phyloP scores from a whole-genome alignment of 2,888 invertebrate species.

The Atethmia centrago region DNA sequence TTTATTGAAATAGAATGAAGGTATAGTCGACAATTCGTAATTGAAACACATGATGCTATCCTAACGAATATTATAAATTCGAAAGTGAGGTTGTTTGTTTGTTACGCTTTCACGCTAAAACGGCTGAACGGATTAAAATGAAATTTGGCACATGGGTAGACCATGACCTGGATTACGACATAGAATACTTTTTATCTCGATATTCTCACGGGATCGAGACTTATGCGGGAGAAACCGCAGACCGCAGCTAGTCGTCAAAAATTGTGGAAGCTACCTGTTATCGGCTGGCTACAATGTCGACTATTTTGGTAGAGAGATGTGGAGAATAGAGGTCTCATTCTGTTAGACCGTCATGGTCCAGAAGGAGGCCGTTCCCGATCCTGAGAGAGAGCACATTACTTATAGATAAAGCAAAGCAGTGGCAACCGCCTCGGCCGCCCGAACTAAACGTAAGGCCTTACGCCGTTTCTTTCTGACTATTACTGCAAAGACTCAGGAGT shows the following conservation, averaged over 20 bases:
- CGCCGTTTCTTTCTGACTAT: neutral
- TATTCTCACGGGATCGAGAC: too few species aligned
- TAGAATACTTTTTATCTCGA: too few species aligned
- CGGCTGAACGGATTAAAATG: too few species aligned
- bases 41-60: neutral
- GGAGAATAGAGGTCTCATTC: neutral
- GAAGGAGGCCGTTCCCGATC: neutral
- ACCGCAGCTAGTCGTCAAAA: neutral
- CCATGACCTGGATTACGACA: too few species aligned
- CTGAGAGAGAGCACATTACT: too few species aligned
- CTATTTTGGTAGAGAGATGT: neutral
- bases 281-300: neutral
- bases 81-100: too few species aligned
- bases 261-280: neutral
- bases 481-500: neutral
- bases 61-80: too few species aligned
- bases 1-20: slow-evolving; percentile 9
- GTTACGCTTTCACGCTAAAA: too few species aligned
- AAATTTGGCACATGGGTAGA: too few species aligned
- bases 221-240: too few species aligned
- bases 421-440: too few species aligned
- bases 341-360: neutral
- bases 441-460: neutral
- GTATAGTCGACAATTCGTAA: neutral
- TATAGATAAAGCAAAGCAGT: neutral